These are phyloP conservation scores for Metopia argyrocephala DNA, from an alignment of 2,888 invertebrate genomes.

Conservation along the genomic window DNA sequence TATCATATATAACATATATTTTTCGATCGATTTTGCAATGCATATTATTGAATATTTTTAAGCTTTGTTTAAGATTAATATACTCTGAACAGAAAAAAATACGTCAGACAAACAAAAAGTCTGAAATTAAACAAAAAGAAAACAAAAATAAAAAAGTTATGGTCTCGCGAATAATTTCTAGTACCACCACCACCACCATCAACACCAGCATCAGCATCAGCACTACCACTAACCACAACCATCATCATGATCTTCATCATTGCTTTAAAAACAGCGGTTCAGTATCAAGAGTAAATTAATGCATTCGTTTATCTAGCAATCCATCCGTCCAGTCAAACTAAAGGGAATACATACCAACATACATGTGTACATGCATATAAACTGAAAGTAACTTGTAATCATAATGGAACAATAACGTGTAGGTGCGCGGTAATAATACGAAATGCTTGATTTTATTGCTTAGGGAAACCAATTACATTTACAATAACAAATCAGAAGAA, in stretches of 20 bases:
- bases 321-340: slow-evolving; percentile 47
- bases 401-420: slow-evolving; percentile 57
- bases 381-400: slow-evolving; percentile 48
- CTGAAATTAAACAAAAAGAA: too few relatives aligned
- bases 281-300: slow-evolving; percentile 50
- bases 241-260: background rate
- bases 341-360: slow-evolving; percentile 9
- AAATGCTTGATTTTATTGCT: slow-evolving; percentile 56
- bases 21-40: slow-evolving; percentile 44
- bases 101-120: background rate
- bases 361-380: background rate
- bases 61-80: slow-evolving; percentile 22
- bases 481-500: slow-evolving; percentile 46
- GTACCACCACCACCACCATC: too few relatives aligned
- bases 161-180: slow-evolving; percentile 9
- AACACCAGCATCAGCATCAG: too few relatives aligned
- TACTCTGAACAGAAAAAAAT: background rate
- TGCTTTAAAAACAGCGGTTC: slow-evolving; percentile 3
- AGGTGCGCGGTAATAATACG: slow-evolving; percentile 57
- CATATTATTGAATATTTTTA: slow-evolving; percentile 53
- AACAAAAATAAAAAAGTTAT: slow-evolving; percentile 35
- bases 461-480: slow-evolving; percentile 61
- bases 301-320: slow-evolving; percentile 47
- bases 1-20: background rate
- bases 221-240: background rate